Evolutionary conservation across 2,888 invertebrate species (phyloP), one percentile per base, ranked within the genome.

Genomic region (Phyllotreta cruciferae): DNA sequence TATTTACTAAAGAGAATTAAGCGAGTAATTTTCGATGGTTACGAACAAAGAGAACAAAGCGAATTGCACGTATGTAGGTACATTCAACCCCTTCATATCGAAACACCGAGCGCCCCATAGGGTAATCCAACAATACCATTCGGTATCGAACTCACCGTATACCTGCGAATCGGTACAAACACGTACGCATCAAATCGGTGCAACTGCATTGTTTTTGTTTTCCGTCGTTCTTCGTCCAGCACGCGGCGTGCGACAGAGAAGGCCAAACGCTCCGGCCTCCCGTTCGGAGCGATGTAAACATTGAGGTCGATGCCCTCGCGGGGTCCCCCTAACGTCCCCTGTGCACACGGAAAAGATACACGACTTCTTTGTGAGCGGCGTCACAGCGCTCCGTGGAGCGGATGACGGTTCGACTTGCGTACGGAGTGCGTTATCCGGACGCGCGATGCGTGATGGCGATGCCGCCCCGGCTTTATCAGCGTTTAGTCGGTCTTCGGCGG

Each of bases 261-360:
- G 36, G 49, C 34, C 4, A 49, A 35, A 35, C 50, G 58, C 41
- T 13, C 58, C 39, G 50, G 45, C 50, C 58, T 58, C 77, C 76
- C 74, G 73, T 74, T 75, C 37, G 49, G 53, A 37, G 73, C 78
- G 80, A 80, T 79, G 79, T 80, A 80, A 80, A 80, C 78, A 79
- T 77, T 77, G 75, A 73, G 79, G 74, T 75, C 79, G 77, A 78
- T 74, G 79, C 70, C 76, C 77, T 71, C 68, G 56, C 60, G 60
- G 60, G 62, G 66, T 68, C 64, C 65, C 69, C 62, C 64, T 60
- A 57, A 10, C 65, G 58, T 63, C 61, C 61, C 66, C 67, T 62
- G 53, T 56, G 55, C 62, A 66, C 69, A 50, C 49, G 41, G 58
- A 58, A 47, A 42, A 66, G 60, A 67, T 63, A 68, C 66, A 64